Conservation (phyloP, 2,113 vertebrate genomes). For the Procavia capensis region DNA sequence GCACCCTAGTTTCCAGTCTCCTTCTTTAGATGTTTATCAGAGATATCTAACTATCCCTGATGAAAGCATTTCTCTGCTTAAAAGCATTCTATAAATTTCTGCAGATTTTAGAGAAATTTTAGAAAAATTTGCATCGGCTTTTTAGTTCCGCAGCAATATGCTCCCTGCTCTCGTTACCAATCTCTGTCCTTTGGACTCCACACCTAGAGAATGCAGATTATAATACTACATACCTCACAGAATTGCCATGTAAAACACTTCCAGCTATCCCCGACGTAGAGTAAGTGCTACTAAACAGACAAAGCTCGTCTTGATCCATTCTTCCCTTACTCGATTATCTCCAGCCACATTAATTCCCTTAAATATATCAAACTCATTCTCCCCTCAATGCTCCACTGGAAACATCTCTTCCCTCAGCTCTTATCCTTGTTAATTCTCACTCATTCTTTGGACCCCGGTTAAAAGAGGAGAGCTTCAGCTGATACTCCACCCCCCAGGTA, state of each 20-base stretch:
- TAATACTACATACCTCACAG: neutral
- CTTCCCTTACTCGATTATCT: neutral
- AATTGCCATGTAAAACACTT: neutral
- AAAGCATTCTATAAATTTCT: neutral
- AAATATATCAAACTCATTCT: neutral
- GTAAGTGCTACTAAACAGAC: neutral
- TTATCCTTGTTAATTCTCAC: neutral
- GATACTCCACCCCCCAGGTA: neutral
- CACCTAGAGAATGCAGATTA: neutral
- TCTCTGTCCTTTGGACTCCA: neutral
- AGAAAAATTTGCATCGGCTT: neutral
- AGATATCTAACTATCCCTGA: neutral
- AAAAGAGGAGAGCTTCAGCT: neutral
- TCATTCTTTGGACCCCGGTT: neutral
- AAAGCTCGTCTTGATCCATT: neutral
- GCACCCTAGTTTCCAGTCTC: neutral
- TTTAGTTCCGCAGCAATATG: neutral
- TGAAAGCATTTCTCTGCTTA: neutral
- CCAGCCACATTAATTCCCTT: neutral
- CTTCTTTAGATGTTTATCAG: neutral
- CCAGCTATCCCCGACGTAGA: neutral
- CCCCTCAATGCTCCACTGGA: neutral
- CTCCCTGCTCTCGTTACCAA: neutral
- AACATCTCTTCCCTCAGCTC: neutral
- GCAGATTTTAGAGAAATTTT: neutral